Percentiles rank a stretch among this genome's conserved stretches.
Conservation (phyloP, 2,888 invertebrate genomes). For the Drosophila differens region DNA sequence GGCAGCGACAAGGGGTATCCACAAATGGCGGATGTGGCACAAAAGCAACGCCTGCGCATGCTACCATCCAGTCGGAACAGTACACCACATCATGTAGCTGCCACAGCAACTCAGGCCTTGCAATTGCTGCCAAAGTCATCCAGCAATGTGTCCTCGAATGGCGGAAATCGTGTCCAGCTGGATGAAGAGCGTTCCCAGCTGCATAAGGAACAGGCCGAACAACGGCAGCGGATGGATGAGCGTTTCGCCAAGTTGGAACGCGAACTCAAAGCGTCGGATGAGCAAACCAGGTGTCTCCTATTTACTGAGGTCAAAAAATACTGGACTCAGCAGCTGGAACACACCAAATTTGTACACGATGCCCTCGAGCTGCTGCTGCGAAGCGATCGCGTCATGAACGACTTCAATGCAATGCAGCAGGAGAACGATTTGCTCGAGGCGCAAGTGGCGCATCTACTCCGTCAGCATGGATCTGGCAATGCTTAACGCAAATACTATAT, state of each 20-base stretch:
- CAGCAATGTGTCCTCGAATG: constrained; percentile 47
- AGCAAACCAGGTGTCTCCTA: constrained; percentile 74
- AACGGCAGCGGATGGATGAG: constrained; percentile 41
- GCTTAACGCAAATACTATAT: constrained; percentile 14
- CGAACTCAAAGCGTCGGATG: constrained; percentile 77
- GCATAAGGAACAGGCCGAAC: constrained; percentile 50
- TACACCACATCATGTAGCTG: constrained; percentile 72
- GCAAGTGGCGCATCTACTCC: constrained; percentile 61
- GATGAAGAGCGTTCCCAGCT: constrained; percentile 3
- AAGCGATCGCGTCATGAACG: constrained; percentile 80
- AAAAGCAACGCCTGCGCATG: constrained; percentile 66
- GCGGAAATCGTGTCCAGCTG: constrained; percentile 1
- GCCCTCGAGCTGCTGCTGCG: constrained; percentile 75
- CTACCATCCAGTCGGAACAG: constrained; percentile 78
- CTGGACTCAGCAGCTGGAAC: constrained; percentile 72
- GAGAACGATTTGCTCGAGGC: constrained; percentile 80
- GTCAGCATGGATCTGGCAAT: constrained; percentile 12
- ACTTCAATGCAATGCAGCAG: constrained; percentile 76
- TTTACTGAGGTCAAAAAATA: constrained; percentile 73
- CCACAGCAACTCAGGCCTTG: neutral
- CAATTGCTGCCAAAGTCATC: constrained; percentile 51
- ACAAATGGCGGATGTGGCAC: constrained; percentile 43
- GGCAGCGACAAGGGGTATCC: constrained; percentile 79
- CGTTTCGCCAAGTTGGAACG: constrained; percentile 75
- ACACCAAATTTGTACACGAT: constrained; percentile 74